Conservation (phyloP, 2,888 invertebrate genomes). For the Tinea trinotella region DNA sequence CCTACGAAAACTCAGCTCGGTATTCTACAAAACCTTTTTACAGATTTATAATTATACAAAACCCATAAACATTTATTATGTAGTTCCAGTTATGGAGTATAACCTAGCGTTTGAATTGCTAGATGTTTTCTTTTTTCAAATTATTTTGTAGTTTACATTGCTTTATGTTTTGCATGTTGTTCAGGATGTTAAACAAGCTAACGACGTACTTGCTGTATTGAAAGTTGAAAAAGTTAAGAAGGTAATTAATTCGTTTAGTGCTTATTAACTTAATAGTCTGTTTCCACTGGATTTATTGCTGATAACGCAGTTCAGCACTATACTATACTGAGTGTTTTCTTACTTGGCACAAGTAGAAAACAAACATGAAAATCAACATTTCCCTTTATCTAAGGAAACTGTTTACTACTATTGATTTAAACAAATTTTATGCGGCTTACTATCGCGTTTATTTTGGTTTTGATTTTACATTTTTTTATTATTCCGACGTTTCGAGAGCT, state of each 20-base stretch:
- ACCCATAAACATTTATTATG: no score
- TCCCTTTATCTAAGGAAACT: background rate
- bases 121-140: background rate
- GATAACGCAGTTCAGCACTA: conserved; percentile 13
- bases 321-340: background rate
- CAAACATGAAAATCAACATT: no score
- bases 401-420: no score
- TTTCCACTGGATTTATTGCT: conserved; percentile 18
- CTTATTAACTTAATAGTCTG: conserved; percentile 22
- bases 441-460: no score
- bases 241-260: conserved; percentile 41
- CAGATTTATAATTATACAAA: no score
- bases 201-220: conserved; percentile 69
- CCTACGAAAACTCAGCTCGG: no score
- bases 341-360: background rate
- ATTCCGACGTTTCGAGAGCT: no score
- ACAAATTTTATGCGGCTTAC: no score
- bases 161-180: conserved; percentile 48
- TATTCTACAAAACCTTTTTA: no score
- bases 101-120: background rate
- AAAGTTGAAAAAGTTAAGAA: conserved; percentile 70
- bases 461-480: no score
- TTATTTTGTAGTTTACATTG: conserved; percentile 28
- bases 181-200: conserved; percentile 58
- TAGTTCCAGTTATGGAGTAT: no score